A percentile compares a stretch with the other conserved stretches of the same genome.
phyloP scores from a whole-genome alignment of 2,797 vertebrate genomes.

The Heliangelus exortis region DNA sequence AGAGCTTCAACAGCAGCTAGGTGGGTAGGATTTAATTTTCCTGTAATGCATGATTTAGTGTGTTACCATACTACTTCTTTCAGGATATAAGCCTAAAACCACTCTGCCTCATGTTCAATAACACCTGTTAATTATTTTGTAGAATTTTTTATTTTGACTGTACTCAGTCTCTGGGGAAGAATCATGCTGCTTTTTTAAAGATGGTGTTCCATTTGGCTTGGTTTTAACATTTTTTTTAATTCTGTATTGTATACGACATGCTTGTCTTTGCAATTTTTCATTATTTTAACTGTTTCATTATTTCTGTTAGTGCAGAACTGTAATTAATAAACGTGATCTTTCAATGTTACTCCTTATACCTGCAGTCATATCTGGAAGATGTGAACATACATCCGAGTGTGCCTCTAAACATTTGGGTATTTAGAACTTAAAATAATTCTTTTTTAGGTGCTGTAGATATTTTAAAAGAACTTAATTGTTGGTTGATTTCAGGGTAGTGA shows the following conservation, averaged over 20 bases:
- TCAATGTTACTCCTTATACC: background rate
- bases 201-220: background rate
- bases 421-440: background rate
- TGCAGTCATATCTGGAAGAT: background rate
- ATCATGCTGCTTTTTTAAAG: slow-evolving; percentile 5
- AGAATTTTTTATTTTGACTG: slow-evolving; percentile 22
- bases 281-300: background rate
- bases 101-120: background rate
- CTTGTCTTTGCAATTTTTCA: background rate
- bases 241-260: background rate
- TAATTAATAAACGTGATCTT: background rate
- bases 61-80: background rate
- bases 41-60: slow-evolving; percentile 16
- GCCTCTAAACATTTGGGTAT: background rate
- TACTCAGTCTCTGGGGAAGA: slow-evolving; percentile 5
- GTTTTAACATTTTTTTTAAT: background rate
- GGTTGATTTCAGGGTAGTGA: background rate
- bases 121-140: background rate
- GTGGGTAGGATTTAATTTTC: slow-evolving; percentile 6
- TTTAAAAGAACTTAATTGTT: background rate
- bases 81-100: slow-evolving; percentile 23
- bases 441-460: background rate
- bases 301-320: background rate
- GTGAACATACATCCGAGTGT: background rate
- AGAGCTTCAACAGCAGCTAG: slow-evolving; percentile 26